These are phyloP conservation scores for Tiliacea citrago DNA, from an alignment of 2,888 invertebrate species.

Conservation along the genomic window DNA sequence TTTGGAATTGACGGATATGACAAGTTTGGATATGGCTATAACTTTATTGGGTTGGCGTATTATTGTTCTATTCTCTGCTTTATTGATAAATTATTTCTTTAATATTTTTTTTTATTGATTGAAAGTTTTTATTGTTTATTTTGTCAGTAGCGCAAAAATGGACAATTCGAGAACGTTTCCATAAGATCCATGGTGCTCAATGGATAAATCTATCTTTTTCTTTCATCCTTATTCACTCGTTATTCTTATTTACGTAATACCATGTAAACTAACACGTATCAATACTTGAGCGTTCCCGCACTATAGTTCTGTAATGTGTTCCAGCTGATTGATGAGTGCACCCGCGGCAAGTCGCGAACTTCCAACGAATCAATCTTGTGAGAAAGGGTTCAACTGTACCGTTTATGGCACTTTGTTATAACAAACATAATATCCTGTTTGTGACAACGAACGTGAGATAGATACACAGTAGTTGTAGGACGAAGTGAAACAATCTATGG, in stretches of 20 bases:
- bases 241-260: slow-evolving; percentile 32
- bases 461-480: slow-evolving; percentile 18
- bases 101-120: no score
- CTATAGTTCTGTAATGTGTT: slow-evolving; percentile 48
- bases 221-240: background rate
- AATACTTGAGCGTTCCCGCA: slow-evolving; percentile 21
- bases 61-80: background rate
- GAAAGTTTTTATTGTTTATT: no score
- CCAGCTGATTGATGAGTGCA: slow-evolving; percentile 60
- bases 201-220: slow-evolving; percentile 5
- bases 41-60: background rate
- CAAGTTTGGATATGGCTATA: background rate
- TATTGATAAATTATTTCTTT: background rate
- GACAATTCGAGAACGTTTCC: background rate
- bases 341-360: slow-evolving; percentile 40
- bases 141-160: background rate
- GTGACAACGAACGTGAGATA: slow-evolving; percentile 35
- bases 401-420: slow-evolving; percentile 42
- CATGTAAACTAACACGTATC: slow-evolving; percentile 31
- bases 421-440: slow-evolving; percentile 60
- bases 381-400: slow-evolving; percentile 43
- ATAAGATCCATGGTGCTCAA: slow-evolving; percentile 15
- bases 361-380: slow-evolving; percentile 60
- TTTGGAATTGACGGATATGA: slow-evolving; percentile 13
- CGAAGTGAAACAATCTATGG: background rate